Base-by-base conservation (phyloP, 2,113 vertebrate genomes). In the Pithys albifrons region DNA sequence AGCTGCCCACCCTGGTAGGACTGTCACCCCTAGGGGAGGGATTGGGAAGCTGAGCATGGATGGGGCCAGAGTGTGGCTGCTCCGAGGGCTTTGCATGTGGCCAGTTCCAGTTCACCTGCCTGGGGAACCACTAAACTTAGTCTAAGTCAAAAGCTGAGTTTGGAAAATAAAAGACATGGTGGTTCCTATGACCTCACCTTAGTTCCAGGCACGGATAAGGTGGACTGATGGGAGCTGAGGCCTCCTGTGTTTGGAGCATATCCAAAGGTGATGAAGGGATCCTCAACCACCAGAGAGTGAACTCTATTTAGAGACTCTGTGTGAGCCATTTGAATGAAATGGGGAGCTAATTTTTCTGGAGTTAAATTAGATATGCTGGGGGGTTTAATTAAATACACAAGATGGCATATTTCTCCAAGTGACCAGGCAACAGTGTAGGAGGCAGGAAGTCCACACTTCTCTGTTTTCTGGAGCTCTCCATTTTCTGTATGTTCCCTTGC, bases 1-100 rank as follows among this genome's bases (percentile, higher is more conserved):
- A 98, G 41, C 91, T 91, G 4, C 97, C 97, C 16, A 45, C 93
- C 1, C 80, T 41, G 95, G 98, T 98, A 94, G 2, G 92, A 17
- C 14, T 77, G n/a, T 31, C 19, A 4, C 10, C 19, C 14, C 1
- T 24, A 1, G 0, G 48, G 48, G 4, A 6, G 69, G 35, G 35
- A 10, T 57, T 64, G 81, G 39, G 85, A 52, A 58, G 49, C 14
- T 20, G 52, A 23, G n/a, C 5, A 1, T 8, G 37, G 74, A 1
- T 8, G 37, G 76, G 48, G 9, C 16, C 41, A 35, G 46, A 14
- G 18, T 4, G 22, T 25, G 74, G 62, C 66, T 54, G 28, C 27
- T 27, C 11, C 0, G 6, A 82, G 33, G n/a, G n/a, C 46, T 48
- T 51, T 31, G 28, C 9, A 35, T 51, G 11, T 24, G 41, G 59